Evolutionary conservation across 2,888 invertebrate genomes (phyloP).

Genomic region (Drosophila austrosaltans): DNA sequence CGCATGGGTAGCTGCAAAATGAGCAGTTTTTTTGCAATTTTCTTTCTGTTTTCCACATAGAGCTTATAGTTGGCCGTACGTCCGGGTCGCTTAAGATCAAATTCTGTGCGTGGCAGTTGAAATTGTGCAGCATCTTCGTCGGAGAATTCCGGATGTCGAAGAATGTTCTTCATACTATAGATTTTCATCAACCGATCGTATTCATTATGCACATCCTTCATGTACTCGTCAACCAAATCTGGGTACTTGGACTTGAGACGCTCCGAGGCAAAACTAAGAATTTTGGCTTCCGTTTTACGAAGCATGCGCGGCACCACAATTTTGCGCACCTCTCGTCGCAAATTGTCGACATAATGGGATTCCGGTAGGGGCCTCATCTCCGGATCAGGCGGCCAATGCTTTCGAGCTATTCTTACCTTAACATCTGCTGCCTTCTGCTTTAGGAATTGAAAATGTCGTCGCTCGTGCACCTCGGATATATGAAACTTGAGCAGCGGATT

Average conservation of each 20-base stretch:
- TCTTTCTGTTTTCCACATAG: conserved; percentile 86
- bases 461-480: conserved; percentile 80
- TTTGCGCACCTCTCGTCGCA: conserved; percentile 86
- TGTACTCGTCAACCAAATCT: conserved; percentile 84
- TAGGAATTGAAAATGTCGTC: conserved; percentile 80
- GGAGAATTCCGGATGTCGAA: conserved; percentile 85
- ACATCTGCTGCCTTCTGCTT: conserved; percentile 80
- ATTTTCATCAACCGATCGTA: conserved; percentile 87
- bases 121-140: conserved; percentile 84
- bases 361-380: conserved; percentile 85
- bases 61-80: conserved; percentile 86
- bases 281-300: conserved; percentile 86
- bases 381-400: conserved; percentile 79
- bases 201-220: conserved; percentile 85
- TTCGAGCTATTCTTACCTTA: conserved; percentile 77
- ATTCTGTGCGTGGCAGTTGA: conserved; percentile 77
- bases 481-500: conserved; percentile 82
- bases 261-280: conserved; percentile 85
- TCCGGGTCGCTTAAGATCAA: conserved; percentile 86
- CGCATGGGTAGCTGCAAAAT: conserved; percentile 87
- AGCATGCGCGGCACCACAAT: conserved; percentile 87
- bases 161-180: conserved; percentile 87
- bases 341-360: conserved; percentile 84
- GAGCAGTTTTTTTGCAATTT: conserved; percentile 85
- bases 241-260: conserved; percentile 86